Base-by-base conservation (phyloP, 2,888 invertebrate genomes). In the Carcina quercana region DNA sequence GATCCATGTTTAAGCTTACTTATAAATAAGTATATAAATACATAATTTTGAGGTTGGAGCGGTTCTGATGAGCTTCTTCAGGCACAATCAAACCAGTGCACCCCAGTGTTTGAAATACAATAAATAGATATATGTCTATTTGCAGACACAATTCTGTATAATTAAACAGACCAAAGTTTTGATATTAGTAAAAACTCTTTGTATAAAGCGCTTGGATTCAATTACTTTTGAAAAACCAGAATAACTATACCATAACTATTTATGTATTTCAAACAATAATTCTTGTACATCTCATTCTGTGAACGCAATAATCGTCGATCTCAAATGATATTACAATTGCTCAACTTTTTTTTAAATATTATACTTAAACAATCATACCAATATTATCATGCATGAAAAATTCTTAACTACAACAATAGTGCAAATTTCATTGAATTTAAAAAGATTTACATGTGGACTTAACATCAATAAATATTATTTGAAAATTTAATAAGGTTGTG, bases 41-140 rank as follows among this genome's bases (percentile, higher is more conserved):
- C 71, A 79, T 64, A 75, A 79, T 75, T 79, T 79, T 79, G 82
- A 82, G 82, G 82, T 82, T 78, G 75, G 79, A 82, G 82, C 82
- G 82, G 83, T 78, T 73, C 78, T 76, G 68, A 72, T 75, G 74
- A 73, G 60, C 74, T 73, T 63, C 49, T 65, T 73, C 80, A 82
- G 82, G 83, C 82, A 82, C 82, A 69, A 67, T 72, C 82, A 80
- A 76, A 69, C 82, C 82, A 64, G 69, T 75, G 68, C 83, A 71
- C 64, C 54, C 83, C 83, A 54, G 78, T 80, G 69, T 64, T 69
- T 62, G 56, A 50, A 72, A 78, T 78, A 78, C 79, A 79, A 50
- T 47, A 47, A 65, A 65, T n/a, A n/a, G n/a, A n/a, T n/a, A n/a
- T 59, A 63, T 66, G 53, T 43, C 17, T n/a, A n/a, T n/a, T n/a